Percentiles rank a stretch among this genome's conserved stretches.
phyloP scores from a whole-genome alignment of 2,113 vertebrate species.

The Lethenteron camtschaticum region DNA sequence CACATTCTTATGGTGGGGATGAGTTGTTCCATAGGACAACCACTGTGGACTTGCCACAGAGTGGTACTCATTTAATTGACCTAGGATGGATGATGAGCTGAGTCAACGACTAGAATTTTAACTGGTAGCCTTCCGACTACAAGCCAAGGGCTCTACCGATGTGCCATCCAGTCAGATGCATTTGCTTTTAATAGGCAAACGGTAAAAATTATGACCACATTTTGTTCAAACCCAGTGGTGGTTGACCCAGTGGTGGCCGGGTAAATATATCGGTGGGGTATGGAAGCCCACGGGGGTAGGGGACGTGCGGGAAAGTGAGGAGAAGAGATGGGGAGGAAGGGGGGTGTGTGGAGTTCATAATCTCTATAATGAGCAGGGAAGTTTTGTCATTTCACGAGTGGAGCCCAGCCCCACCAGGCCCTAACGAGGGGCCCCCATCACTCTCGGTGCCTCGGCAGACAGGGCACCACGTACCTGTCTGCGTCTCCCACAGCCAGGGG shows the following conservation, averaged over 20 bases:
- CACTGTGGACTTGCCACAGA: too few species aligned
- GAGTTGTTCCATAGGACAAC: too few species aligned
- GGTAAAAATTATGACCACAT: too few species aligned
- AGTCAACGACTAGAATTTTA: too few species aligned
- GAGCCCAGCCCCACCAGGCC: background rate
- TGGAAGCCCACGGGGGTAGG: background rate
- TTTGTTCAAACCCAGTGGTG: too few species aligned
- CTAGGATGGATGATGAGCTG: too few species aligned
- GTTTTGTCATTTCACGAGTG: background rate
- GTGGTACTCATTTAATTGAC: too few species aligned
- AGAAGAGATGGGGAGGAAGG: slow-evolving; percentile 2
- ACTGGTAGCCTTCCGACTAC: too few species aligned
- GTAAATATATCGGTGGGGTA: background rate
- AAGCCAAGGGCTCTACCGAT: too few species aligned
- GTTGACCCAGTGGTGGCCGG: background rate
- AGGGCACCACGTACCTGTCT: slow-evolving; percentile 44
- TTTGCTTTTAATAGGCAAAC: too few species aligned
- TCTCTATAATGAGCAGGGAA: background rate
- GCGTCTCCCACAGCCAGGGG: slow-evolving; percentile 65
- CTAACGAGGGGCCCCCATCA: background rate
- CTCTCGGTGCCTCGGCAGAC: background rate
- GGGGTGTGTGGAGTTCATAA: background rate
- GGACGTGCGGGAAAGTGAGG: background rate
- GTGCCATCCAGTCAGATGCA: too few species aligned
- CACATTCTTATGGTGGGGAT: too few species aligned